Base-by-base conservation (phyloP, 2,888 invertebrate genomes). In the Scaeva pyrastri region DNA sequence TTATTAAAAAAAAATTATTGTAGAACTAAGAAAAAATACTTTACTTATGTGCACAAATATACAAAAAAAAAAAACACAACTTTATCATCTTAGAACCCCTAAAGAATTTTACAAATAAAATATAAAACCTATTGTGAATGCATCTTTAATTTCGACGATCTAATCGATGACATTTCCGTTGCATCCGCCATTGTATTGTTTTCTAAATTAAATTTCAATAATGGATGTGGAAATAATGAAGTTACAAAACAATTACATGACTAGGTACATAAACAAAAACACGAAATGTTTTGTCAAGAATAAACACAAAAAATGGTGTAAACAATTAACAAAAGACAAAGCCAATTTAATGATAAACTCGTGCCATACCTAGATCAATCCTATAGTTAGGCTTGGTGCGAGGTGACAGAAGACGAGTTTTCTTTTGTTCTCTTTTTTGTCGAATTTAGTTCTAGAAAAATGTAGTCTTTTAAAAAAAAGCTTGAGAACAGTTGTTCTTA, bases 61-160 rank as follows among this genome's bases (percentile, higher is more conserved):
- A n/a, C n/a, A n/a, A n/a, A n/a, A n/a, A n/a, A n/a, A n/a, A n/a
- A n/a, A n/a, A n/a, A n/a, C n/a, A n/a, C n/a, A n/a, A n/a, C n/a
- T n/a, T n/a, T n/a, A n/a, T n/a, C n/a, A n/a, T n/a, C n/a, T n/a
- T n/a, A n/a, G n/a, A n/a, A n/a, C n/a, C n/a, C n/a, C n/a, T n/a
- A n/a, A n/a, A n/a, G n/a, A n/a, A n/a, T n/a, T n/a, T n/a, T n/a
- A n/a, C n/a, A n/a, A n/a, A n/a, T n/a, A n/a, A n/a, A n/a, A n/a
- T n/a, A n/a, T n/a, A n/a, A n/a, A 19, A 21, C 14, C 36, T 60
- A 60, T 41, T 60, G 60, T 60, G 60, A 60, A 60, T 60, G 60
- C 14, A 41, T 21, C 60, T 21, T 39, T 8, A 23, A 39, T 21
- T 8, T 4, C 0, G 8, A 21, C 7, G 60, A 60, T 60, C 60